A percentile compares a stretch with the other conserved stretches of the same genome.
These are phyloP conservation scores for Anneissia japonica DNA, from an alignment of 35 echinoderm and acorn worm species.

Conservation along the genomic window DNA sequence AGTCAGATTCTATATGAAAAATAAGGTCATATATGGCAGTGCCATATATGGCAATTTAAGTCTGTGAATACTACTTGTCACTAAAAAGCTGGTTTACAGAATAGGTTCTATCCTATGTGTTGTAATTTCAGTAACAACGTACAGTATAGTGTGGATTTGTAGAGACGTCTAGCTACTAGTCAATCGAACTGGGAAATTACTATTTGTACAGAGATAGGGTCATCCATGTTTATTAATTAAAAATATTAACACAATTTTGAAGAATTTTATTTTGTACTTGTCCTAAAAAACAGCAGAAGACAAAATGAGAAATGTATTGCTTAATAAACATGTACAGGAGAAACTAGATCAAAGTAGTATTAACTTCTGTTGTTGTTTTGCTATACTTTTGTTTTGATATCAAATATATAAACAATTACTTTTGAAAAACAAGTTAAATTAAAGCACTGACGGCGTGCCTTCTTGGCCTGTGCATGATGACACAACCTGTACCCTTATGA, in stretches of 20 bases:
- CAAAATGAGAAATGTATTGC: not conserved
- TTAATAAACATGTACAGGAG: no score
- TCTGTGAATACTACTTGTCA: not conserved
- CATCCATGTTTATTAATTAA: not conserved
- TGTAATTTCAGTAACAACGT: not conserved
- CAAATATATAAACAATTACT: no score
- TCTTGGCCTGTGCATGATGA: no score
- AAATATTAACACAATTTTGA: not conserved
- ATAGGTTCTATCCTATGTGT: not conserved
- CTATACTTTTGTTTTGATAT: no score
- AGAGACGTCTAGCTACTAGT: not conserved
- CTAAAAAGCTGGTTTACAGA: not conserved
- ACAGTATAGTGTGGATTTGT: not conserved
- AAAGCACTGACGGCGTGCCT: no score
- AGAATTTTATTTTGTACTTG: not conserved
- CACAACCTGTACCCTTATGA: no score
- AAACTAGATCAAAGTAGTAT: no score
- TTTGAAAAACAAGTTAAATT: no score
- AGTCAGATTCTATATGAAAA: no score
- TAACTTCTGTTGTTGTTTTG: no score
- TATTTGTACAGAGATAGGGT: not conserved
- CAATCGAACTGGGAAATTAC: not conserved
- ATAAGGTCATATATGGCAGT: not conserved
- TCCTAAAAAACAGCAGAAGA: not conserved
- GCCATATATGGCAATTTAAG: not conserved